A percentile compares a stretch with the other conserved stretches of the same genome.
These are phyloP conservation scores for Porites lutea DNA, from an alignment of 64 coral and sea anemone genomes.

Conservation along the genomic window DNA sequence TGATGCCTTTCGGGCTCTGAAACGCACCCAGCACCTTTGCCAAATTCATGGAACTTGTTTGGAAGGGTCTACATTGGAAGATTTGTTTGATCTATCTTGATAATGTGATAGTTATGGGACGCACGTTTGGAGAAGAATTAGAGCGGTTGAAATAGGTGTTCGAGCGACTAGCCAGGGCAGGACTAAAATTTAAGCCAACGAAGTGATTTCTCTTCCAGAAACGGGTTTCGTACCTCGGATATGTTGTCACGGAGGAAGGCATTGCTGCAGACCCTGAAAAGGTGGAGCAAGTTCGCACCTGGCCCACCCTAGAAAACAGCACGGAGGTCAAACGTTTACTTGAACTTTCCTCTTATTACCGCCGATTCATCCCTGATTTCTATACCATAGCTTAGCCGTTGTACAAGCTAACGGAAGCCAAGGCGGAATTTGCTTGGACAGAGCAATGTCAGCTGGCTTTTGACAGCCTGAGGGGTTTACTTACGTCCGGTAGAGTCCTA, in stretches of 20 bases:
- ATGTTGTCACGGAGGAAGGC: slow-evolving; percentile 4
- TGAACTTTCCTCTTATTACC: slow-evolving; percentile 14
- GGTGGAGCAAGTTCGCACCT: slow-evolving; percentile 6
- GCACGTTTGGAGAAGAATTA: slow-evolving; percentile 27
- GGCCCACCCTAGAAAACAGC: background rate
- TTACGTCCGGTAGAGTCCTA: background rate
- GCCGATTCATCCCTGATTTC: slow-evolving; percentile 18
- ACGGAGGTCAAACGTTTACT: slow-evolving; percentile 10
- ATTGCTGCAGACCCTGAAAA: slow-evolving; percentile 26
- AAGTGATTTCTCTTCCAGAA: slow-evolving; percentile 52
- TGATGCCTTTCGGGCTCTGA: slow-evolving; percentile 59
- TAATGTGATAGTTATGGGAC: slow-evolving; percentile 35
- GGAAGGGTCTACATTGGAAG: slow-evolving; percentile 30
- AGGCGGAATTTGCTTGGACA: slow-evolving; percentile 19
- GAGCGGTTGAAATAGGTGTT: slow-evolving; percentile 20
- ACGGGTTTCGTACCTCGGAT: slow-evolving; percentile 14
- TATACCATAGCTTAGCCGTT: background rate
- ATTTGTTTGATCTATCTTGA: slow-evolving; percentile 38
- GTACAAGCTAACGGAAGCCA: background rate
- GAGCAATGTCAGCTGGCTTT: slow-evolving; percentile 9
- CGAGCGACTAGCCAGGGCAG: slow-evolving; percentile 7
- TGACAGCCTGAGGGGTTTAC: background rate
- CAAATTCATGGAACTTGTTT: slow-evolving; percentile 60
- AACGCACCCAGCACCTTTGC: slow-evolving; percentile 36
- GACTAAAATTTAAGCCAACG: slow-evolving; percentile 51